Conservation (phyloP, 2,797 vertebrate species). For the Sitta carolinensis region DNA sequence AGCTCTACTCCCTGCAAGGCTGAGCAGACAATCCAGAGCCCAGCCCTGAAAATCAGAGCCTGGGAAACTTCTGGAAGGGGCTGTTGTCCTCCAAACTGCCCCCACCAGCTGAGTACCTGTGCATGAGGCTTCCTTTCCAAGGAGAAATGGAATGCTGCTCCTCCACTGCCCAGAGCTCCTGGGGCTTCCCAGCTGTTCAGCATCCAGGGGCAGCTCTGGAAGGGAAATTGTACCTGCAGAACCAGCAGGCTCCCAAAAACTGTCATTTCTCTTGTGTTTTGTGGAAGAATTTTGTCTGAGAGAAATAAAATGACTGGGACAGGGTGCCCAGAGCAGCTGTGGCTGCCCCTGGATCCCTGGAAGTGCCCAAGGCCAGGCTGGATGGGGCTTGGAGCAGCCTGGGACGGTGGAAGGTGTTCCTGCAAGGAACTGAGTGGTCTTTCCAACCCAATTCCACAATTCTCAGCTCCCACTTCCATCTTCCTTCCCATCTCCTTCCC, state of each 20-base stretch:
- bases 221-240: background rate
- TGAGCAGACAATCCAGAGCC: background rate
- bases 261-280: background rate
- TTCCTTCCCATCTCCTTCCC: background rate
- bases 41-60: background rate
- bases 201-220: background rate
- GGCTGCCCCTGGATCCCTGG: background rate
- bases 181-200: background rate
- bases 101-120: background rate
- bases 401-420: background rate
- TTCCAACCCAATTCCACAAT: background rate
- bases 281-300: background rate
- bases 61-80: background rate
- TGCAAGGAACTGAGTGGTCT: background rate
- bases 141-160: background rate
- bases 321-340: background rate
- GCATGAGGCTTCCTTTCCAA: background rate
- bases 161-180: background rate
- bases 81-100: background rate
- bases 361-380: background rate
- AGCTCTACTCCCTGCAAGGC: background rate
- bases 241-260: background rate
- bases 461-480: background rate
- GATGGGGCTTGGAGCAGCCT: accelerated
- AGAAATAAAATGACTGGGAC: background rate